Evolutionary conservation across 2,113 vertebrate genomes (phyloP), one percentile per base, ranked within the genome.

Genomic region (Sisor rabdophorus): DNA sequence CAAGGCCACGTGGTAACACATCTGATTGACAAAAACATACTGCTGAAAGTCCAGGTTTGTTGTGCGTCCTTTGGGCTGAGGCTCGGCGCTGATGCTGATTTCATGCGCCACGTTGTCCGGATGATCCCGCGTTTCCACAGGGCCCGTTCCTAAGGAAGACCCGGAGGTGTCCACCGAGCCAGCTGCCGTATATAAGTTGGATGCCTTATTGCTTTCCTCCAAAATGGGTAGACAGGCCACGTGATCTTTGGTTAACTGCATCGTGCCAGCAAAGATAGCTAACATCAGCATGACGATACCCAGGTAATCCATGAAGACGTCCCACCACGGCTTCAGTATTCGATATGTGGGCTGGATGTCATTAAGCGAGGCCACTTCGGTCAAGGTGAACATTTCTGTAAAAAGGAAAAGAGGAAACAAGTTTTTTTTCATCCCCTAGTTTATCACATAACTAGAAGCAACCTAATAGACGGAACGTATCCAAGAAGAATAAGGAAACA

Each of bases 271-370:
- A 84, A 99, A 98, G 84, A 99, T 95, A 81, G 97, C 95, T 80
- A 99, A 89, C 96, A 99, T 98, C 81, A 99, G 87, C 96, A 99
- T 98, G 81, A 98, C 93, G 54, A 97, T 87, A 20, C 96, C 96
- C 72, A 99, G 90, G 88, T 99, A 98, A 92, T 99, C 97, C 97
- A 98, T 99, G 88, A 98, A 98, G 47, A 99, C 96, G n/a, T 99
- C 97, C 97, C 97, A 99, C 97, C 97, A 99, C 93, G 97, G 97
- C 88, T 99, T 99, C 86, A 99, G 89, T 88, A 99, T 98, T 54
- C 96, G 95, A 77, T 98, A 99, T 4, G 95, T 98, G 64, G 97
- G 96, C 87, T 96, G 96, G 86, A 98, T 94, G 89, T 99, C 96
- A 85, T 94, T 98, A 85, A 99, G 90, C 1, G 96, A 98, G 63